Evolutionary conservation across 2,113 vertebrate species (phyloP).

Genomic region (Machaerirhynchus nigripectus): DNA sequence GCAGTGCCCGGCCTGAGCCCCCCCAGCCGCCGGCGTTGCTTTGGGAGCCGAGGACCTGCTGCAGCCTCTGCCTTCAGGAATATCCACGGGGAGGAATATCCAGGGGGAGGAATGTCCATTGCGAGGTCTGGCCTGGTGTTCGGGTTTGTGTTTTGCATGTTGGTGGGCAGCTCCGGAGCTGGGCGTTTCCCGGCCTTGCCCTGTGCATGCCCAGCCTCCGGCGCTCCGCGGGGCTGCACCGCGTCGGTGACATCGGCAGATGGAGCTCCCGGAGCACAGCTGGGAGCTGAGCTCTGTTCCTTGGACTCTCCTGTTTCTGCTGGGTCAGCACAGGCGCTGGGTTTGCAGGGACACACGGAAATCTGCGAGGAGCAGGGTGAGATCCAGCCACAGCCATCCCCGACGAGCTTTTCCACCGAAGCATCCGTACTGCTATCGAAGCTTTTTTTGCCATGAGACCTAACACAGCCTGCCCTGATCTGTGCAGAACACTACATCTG

Average conservation of each 20-base stretch:
- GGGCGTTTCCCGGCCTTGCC: neutral
- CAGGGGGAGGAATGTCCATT: neutral
- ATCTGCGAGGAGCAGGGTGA: neutral
- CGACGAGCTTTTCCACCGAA: neutral
- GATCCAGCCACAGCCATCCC: neutral
- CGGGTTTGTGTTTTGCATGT: neutral
- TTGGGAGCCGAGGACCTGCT: neutral
- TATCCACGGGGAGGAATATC: neutral
- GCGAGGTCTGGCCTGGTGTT: neutral
- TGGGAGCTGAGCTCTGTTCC: neutral
- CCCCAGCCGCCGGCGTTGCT: accelerated
- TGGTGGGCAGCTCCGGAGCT: neutral
- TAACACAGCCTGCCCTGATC: neutral
- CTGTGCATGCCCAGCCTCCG: neutral
- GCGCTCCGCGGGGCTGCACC: neutral
- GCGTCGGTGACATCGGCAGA: neutral
- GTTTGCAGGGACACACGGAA: neutral
- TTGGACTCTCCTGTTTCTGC: neutral
- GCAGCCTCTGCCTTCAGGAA: neutral
- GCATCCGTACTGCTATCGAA: neutral
- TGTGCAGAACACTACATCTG: neutral
- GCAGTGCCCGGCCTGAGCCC: accelerated
- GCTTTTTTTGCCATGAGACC: neutral
- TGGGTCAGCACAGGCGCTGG: neutral
- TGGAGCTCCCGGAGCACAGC: neutral